A percentile compares a stretch with the other conserved stretches of the same genome.
Evolutionary conservation across 2,797 vertebrate species (phyloP).

Genomic region (Rhinogobio ventralis): DNA sequence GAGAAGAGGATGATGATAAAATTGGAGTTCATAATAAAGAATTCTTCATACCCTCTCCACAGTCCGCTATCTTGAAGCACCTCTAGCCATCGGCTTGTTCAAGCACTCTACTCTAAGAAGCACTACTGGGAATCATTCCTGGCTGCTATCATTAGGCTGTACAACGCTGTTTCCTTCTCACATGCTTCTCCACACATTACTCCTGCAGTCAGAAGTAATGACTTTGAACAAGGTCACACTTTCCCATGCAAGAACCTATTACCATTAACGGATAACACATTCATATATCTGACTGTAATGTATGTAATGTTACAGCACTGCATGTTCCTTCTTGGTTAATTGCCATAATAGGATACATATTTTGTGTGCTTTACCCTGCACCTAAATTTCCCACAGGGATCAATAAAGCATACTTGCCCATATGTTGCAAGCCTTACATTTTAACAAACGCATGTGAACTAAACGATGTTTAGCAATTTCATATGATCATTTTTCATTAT

Average conservation of each 20-base stretch:
- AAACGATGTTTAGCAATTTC: neutral
- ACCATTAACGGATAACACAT: conserved; percentile 21
- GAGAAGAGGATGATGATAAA: conserved; percentile 28
- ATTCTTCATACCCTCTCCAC: conserved; percentile 32
- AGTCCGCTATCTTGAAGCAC: conserved; percentile 13
- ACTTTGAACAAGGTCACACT: conserved; percentile 48
- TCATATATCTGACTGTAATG: conserved; percentile 20
- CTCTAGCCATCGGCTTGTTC: conserved; percentile 41
- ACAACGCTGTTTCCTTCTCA: conserved; percentile 13
- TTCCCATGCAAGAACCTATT: conserved; percentile 17
- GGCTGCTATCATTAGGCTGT: conserved; percentile 33
- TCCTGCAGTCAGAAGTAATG: conserved; percentile 29
- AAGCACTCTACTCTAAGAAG: conserved; percentile 37
- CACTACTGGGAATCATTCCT: conserved; percentile 44
- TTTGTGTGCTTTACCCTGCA: neutral
- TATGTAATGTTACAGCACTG: neutral
- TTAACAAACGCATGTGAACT: neutral
- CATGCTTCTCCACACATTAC: conserved; percentile 21
- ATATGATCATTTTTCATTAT: neutral
- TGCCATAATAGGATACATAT: neutral
- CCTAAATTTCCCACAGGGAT: neutral
- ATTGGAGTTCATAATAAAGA: conserved; percentile 41
- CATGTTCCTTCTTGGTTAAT: conserved; percentile 21
- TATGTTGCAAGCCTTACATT: neutral
- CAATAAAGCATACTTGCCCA: neutral